Evolutionary conservation across 1,140 invertebrate genomes (phyloP).

Genomic region (Drosophila azteca): DNA sequence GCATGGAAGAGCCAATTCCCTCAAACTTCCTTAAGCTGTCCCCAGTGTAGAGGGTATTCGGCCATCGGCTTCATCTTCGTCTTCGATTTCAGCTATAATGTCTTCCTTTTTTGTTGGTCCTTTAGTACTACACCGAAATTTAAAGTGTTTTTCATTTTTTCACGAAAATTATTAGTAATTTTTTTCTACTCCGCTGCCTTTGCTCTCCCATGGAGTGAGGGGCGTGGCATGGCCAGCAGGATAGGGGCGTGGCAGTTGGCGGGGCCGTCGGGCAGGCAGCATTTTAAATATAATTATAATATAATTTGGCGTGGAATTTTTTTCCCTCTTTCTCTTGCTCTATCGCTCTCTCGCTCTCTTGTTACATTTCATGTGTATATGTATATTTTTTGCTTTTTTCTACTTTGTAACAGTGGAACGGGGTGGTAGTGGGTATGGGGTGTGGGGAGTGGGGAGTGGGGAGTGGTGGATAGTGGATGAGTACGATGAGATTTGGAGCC

Average conservation of each 20-base stretch:
- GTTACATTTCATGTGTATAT: conserved; percentile 18
- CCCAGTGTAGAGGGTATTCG: conserved; percentile 1
- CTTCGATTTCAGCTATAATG: too few species aligned
- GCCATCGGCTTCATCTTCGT: too few species aligned
- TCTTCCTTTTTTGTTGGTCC: conserved; percentile 38
- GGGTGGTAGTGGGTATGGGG: conserved; percentile 5
- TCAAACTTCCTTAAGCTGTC: too few species aligned
- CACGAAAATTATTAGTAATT: conserved; percentile 57
- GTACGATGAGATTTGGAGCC: background rate
- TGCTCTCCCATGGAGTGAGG: conserved; percentile 9
- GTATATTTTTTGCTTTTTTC: conserved; percentile 4
- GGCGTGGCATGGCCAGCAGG: background rate
- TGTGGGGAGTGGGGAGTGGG: too few species aligned
- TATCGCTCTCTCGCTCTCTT: conserved; percentile 24
- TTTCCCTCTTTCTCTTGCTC: conserved; percentile 21
- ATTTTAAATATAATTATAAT: conserved; percentile 83
- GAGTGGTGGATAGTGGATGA: too few species aligned
- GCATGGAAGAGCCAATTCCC: too few species aligned
- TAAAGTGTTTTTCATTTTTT: conserved; percentile 28
- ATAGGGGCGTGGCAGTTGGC: conserved; percentile 24
- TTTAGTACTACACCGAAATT: conserved; percentile 21
- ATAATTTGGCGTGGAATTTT: conserved; percentile 77
- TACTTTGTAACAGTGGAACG: conserved; percentile 35
- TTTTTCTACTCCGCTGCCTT: conserved; percentile 23
- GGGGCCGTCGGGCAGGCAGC: conserved; percentile 46